Percentiles rank a stretch among this genome's conserved stretches.
Evolutionary conservation across 2,113 vertebrate genomes (phyloP).

Genomic region (Ciconia maguari): DNA sequence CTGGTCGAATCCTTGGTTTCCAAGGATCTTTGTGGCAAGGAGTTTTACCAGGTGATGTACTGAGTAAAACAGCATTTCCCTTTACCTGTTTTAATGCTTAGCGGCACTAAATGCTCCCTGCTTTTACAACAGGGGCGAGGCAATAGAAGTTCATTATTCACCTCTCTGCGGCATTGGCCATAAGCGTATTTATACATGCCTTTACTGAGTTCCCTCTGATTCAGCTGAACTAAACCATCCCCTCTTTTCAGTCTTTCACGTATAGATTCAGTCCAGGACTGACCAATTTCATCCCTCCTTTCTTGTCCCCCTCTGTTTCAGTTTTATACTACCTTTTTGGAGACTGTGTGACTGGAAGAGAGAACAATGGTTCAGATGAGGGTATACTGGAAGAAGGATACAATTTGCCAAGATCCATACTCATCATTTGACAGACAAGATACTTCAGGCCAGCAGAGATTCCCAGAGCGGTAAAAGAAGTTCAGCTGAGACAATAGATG

Average conservation of each 20-base stretch:
- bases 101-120: not conserved
- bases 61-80: not conserved
- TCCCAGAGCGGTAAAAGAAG: slow-evolving; percentile 12
- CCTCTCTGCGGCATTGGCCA: not conserved
- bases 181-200: not conserved
- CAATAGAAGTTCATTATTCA: not conserved
- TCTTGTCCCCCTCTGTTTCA: not conserved
- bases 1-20: not conserved
- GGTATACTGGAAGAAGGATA: not conserved
- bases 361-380: not conserved
- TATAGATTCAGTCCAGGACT: not conserved
- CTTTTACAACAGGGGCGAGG: not conserved
- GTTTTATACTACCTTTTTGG: not conserved
- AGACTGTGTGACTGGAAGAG: not conserved
- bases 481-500: not conserved
- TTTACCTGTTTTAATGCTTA: not conserved
- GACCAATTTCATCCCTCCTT: not conserved
- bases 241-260: not conserved
- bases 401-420: not conserved
- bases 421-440: not conserved
- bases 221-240: not conserved
- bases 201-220: not conserved
- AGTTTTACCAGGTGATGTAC: not conserved
- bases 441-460: not conserved
- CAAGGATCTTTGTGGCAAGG: not conserved